phyloP scores from a whole-genome alignment of 2,113 vertebrate species.

The Colaptes auratus region DNA sequence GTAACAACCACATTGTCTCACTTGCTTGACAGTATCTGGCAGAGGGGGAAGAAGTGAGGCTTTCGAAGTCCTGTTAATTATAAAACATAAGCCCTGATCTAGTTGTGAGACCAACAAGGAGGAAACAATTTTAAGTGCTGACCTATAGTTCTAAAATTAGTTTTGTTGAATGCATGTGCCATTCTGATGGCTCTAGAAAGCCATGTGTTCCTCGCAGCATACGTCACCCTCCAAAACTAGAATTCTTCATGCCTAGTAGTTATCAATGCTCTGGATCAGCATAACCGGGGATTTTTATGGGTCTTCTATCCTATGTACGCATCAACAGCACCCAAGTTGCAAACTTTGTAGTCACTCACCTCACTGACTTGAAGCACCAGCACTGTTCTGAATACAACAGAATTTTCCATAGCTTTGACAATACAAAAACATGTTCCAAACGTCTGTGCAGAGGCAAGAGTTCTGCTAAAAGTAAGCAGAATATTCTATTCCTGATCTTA shows the following conservation, averaged over 20 bases:
- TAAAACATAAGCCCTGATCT: not conserved
- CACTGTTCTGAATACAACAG: not conserved
- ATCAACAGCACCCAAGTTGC: not conserved
- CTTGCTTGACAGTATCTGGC: not conserved
- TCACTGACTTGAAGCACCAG: not conserved
- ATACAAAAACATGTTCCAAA: not conserved
- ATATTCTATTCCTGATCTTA: not conserved
- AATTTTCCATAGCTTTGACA: not conserved
- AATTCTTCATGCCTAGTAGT: not conserved
- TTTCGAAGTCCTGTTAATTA: not conserved
- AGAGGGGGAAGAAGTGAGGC: not conserved
- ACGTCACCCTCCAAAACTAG: not conserved
- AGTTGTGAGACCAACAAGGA: not conserved
- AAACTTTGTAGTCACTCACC: not conserved
- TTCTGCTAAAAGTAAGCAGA: not conserved
- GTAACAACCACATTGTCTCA: not conserved
- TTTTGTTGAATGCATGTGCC: conserved; percentile 3
- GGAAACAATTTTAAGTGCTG: conserved; percentile 1
- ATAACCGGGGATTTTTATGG: fast-evolving
- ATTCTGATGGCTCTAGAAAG: conserved; percentile 23
- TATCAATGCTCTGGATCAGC: not conserved
- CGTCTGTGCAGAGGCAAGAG: not conserved
- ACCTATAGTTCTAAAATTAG: conserved; percentile 35
- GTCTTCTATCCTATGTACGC: not conserved
- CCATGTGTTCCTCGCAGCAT: not conserved